Conservation (phyloP, 2,797 vertebrate species). For the Argyrosomus regius region DNA sequence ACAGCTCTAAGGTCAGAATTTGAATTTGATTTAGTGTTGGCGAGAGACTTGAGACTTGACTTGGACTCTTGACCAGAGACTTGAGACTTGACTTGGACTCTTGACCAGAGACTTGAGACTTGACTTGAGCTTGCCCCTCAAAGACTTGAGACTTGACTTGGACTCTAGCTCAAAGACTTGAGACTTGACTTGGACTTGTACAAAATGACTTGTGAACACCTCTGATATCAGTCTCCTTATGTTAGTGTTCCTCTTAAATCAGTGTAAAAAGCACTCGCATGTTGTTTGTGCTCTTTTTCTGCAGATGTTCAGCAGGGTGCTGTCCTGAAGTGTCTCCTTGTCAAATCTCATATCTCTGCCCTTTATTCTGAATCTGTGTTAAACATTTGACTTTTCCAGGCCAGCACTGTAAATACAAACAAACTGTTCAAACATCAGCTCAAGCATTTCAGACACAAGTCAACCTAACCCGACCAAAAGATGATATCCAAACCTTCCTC, state of each 20-base stretch:
- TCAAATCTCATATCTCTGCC: neutral
- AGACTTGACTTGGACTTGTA: no score
- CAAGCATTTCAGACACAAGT: slow-evolving; percentile 4
- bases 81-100: no score
- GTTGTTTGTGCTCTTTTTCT: neutral
- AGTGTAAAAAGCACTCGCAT: neutral
- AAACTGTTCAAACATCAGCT: neutral
- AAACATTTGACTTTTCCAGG: neutral
- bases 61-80: no score
- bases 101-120: no score
- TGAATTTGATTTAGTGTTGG: no score
- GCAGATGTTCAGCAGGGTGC: neutral
- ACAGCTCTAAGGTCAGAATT: no score
- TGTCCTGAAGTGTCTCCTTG: neutral
- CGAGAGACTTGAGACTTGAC: no score
- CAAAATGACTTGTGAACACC: no score
- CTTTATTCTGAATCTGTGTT: slow-evolving; percentile 1
- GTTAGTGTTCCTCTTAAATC: neutral
- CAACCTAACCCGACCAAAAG: neutral
- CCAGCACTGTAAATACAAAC: neutral
- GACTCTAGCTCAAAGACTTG: no score
- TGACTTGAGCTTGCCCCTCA: no score
- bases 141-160: no score
- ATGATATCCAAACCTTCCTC: slow-evolving; percentile 1
- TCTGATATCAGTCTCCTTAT: no score